These are phyloP conservation scores for Notarius lentiginosus DNA, from an alignment of 2,113 vertebrate species.

Conservation along the genomic window DNA sequence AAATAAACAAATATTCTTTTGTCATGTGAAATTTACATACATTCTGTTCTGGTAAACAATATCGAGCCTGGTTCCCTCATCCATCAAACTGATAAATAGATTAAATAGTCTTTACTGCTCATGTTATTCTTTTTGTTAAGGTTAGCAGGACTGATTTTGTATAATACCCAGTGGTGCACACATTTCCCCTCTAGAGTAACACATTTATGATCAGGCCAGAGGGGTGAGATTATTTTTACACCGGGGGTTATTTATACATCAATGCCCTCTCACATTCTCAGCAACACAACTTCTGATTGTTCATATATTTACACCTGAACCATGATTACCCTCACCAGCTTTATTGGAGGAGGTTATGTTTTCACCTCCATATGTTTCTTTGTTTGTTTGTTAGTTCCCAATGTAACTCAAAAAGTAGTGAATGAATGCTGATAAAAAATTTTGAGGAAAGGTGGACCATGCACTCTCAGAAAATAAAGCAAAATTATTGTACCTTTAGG, in stretches of 20 bases:
- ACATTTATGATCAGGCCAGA: conserved; percentile 2
- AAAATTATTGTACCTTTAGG: no score
- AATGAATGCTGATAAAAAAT: no score
- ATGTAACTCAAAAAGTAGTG: no score
- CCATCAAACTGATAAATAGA: not conserved
- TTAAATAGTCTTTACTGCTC: not conserved
- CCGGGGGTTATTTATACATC: conserved; percentile 21
- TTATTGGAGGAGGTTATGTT: no score
- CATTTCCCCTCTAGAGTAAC: conserved; percentile 10
- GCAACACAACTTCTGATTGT: not conserved
- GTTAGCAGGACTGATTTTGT: not conserved
- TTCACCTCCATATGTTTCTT: no score
- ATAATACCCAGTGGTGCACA: not conserved
- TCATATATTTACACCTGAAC: not conserved
- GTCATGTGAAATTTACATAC: not conserved
- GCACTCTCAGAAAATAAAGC: no score
- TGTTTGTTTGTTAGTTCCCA: no score
- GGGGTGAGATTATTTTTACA: conserved; percentile 32
- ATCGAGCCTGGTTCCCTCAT: not conserved
- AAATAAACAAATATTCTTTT: not conserved
- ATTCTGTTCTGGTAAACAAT: not conserved
- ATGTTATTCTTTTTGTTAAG: not conserved
- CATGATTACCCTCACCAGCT: no score
- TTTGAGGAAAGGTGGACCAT: no score
- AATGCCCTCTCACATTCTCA: not conserved